A percentile compares a stretch with the other conserved stretches of the same genome.
Evolutionary conservation across 2,113 vertebrate genomes (phyloP).

Genomic region (Rhagologus leucostigma): DNA sequence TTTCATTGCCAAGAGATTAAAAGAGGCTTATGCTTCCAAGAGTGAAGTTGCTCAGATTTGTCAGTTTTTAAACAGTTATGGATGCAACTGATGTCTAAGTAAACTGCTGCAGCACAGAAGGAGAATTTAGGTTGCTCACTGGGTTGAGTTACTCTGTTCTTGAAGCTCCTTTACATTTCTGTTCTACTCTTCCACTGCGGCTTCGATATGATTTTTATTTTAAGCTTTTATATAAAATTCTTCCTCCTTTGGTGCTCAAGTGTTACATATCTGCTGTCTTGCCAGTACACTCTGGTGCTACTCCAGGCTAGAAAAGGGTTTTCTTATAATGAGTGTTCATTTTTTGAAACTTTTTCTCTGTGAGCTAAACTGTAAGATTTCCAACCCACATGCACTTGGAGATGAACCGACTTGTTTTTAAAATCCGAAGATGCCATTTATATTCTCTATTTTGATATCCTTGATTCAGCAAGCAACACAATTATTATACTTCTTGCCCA

Average conservation of each 20-base stretch:
- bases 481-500: neutral
- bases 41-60: constrained; percentile 33
- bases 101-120: constrained; percentile 10
- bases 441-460: neutral
- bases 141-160: neutral
- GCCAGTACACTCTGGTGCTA: neutral
- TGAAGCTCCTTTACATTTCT: neutral
- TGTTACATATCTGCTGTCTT: neutral
- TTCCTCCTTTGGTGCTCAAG: neutral
- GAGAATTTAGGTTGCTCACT: neutral
- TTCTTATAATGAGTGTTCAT: neutral
- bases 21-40: constrained; percentile 33
- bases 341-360: neutral
- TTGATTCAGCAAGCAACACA: neutral
- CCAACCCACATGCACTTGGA: neutral
- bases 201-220: constrained; percentile 6
- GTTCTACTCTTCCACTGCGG: neutral
- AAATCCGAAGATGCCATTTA: neutral
- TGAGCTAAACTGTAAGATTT: neutral
- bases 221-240: neutral
- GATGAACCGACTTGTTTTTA: neutral
- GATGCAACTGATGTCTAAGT: neutral
- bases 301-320: neutral
- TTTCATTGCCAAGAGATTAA: constrained; percentile 38
- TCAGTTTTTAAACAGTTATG: constrained; percentile 20